Base-by-base conservation (phyloP, 1,140 invertebrate genomes). In the Vollenhovia emeryi region DNA sequence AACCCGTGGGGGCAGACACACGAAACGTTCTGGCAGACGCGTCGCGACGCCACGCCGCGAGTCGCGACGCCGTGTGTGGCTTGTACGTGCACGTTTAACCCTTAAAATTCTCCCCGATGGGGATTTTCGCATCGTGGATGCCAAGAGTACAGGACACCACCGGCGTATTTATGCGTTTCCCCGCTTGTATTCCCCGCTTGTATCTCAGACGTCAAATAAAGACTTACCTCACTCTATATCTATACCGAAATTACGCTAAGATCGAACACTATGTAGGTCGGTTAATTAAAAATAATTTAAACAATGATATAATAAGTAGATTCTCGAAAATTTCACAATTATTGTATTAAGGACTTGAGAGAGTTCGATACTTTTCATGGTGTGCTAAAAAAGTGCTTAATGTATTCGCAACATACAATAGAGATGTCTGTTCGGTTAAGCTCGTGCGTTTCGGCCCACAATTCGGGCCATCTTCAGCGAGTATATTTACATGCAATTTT, bases 11-110 rank as follows among this genome's bases (percentile, higher is more conserved):
- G 83, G 18, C 71, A 62, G 75, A 74, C 80, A 69, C 55, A 73
- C 64, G 87, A 89, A 89, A 89, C 73, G 71, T 64, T 86, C 80
- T 64, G 71, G 50, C 86, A 74, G 24, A 84, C 62, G 52, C 69
- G 69, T 13, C 36, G 85, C 73, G 66, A 60, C 48, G 64, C 69
- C 64, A 69, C 71, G 83, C 79, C 66, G 48, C 79, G 79, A 59
- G 43, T 74, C 80, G 55, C 69, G 43, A 62, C 15, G 59, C 50
- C 43, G 48, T 76, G 21, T 76, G 36, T 43, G 55, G 43, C 40
- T 76, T 11, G 45, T 43, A 69, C 45, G 18, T 69, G 30, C 5
- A 57, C 27, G n/a, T 45, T 71, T 57, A 73, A 73, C 50, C 36
- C 50, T 82, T 82, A n/a, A 71, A 73, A 45, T 82, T 50, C 27